Base-by-base conservation (phyloP, 2,888 invertebrate genomes). In the Drosophila histrio region DNA sequence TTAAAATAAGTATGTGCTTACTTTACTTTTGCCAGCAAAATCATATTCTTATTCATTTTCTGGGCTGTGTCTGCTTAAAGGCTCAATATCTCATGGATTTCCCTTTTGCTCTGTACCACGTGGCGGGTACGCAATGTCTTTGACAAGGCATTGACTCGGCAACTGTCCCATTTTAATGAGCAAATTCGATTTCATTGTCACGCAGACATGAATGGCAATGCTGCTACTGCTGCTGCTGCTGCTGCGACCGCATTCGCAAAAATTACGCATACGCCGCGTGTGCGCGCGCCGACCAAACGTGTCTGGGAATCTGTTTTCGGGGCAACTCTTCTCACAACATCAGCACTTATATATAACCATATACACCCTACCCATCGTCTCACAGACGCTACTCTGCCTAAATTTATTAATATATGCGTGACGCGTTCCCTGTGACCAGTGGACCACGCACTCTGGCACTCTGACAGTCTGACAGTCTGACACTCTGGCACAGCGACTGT, bases 161-260 rank as follows among this genome's bases (percentile, higher is more conserved):
- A 75, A 76, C 75, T 78, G 82, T 68, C 63, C 64, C 66, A 70
- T 77, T 85, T 75, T 82, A 84, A 86, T 86, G 84, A 86, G 82
- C 72, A 79, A 85, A 86, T 85, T 87, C 82, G 82, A 86, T 84
- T 82, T 80, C 87, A 80, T 79, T 86, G 86, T 80, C 85, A 86
- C 79, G 86, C 80, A 73, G 49, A n/a, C 24, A 15, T 15, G 24
- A 2, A 13, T 9, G 38, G 15, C 39, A 30, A 19, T 24, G 24
- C 6, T 15, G 3, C 15, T 50, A 36, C 17, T 24, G 11, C 7
- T 50, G 26, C 9, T 50, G 28, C 15, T 8, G 39, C 28, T 17
- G 21, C 17, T 26, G 54, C 49, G 44, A 15, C 32, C 64, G 52
- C 57, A 62, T 50, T 38, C 54, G 43, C 41, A 58, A 79, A 85